Conservation (phyloP, 2,113 vertebrate species). For the Gavialis gangeticus region DNA sequence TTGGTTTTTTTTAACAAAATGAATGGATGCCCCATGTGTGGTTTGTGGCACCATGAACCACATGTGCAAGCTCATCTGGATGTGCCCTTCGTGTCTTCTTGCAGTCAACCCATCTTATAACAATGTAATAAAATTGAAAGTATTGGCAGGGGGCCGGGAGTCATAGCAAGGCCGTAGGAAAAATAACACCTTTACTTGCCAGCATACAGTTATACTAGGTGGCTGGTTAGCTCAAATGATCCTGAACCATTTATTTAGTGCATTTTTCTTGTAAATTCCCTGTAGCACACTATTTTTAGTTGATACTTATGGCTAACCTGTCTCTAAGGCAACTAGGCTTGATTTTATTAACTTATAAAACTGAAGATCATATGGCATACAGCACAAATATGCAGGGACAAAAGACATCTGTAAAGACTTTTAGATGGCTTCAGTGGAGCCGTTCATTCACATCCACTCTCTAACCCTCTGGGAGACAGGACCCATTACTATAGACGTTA, state of each 20-base stretch:
- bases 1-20: too few species aligned
- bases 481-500: neutral
- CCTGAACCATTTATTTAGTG: conserved; percentile 33
- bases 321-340: conserved; percentile 42
- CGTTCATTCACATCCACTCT: neutral
- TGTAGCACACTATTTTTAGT: conserved; percentile 14
- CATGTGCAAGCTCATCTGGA: too few species aligned
- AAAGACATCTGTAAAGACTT: conserved; percentile 23
- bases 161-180: conserved; percentile 29
- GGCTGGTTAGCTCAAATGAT: conserved; percentile 30
- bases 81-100: neutral
- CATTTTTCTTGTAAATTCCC: conserved; percentile 60
- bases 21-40: too few species aligned
- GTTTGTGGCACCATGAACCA: too few species aligned
- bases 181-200: conserved; percentile 35
- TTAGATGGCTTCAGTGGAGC: neutral
- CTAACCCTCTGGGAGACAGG: neutral
- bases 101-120: neutral
- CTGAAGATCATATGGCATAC: neutral
- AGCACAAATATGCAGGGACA: neutral
- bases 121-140: neutral
- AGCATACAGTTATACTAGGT: conserved; percentile 49
- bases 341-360: conserved; percentile 33
- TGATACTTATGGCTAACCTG: neutral
- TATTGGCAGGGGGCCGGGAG: neutral